Evolutionary conservation across 30 jellyfish, hydroid and myxozoan genomes (phyloP), one percentile per base, ranked within the genome.

Genomic region (Hydractinia symbiolongicarpus): DNA sequence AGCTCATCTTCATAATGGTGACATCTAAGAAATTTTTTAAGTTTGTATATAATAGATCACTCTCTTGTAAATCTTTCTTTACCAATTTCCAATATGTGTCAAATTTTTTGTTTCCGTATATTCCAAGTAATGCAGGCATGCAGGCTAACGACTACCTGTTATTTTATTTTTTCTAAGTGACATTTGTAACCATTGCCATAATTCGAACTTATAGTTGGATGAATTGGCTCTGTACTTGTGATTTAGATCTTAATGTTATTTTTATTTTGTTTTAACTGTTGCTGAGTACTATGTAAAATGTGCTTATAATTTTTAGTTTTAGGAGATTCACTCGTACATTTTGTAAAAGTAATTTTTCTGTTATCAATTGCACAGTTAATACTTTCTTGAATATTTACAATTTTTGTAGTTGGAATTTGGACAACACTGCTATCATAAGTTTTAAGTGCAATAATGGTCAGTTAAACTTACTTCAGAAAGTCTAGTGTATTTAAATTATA

Each of bases 101-200:
- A 77, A 77, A 5, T 54, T 77, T 77, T 60, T 77, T 77, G 5
- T 30, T 17, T 1, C 83, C 83, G 13, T 74, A 49, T 13, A 74
- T 58, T 5, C 83, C 83, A 50, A 74, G 66, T 53, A 77, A 61
- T 56, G 85, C 85, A 52, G 85, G 85, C n/a, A 61, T 56, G 85
- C 85, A 52, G 85, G 85, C n/a, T 54, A 64, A 5, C 85, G 82
- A 55, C 85, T 77, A 49, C 83, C 83, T 4, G 82, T 77, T 8
- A 77, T 55, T 77, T 77, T 53, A 13, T 54, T 53, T 55, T 77
- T 77, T 77, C n/a, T 55, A 49, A 50, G 70, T 5, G n/a, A 21
- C 50, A 17, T 10, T 8, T 21, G 81, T 72, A 17, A 5, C 30
- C 81, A 7, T 72, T 53, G 10, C n/a, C 9, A 17, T 72, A 72